Conservation (phyloP, 2,113 vertebrate species). For the Anoura caudifer region DNA sequence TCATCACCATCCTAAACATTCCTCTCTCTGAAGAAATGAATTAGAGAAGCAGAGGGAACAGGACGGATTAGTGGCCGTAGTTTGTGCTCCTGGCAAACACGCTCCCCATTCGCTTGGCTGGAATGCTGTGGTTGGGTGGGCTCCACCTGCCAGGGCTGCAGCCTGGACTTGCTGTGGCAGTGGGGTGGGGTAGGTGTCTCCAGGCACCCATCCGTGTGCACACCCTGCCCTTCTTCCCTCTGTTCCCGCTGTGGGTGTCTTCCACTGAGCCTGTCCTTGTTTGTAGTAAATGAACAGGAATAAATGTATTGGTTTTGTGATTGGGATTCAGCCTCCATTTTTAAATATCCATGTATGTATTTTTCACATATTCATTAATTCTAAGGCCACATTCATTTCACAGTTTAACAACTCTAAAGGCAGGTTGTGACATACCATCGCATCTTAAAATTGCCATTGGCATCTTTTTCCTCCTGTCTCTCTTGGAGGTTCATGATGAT, state of each 20-base stretch:
- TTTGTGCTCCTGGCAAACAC: background rate
- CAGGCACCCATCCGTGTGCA: background rate
- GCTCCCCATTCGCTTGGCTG: background rate
- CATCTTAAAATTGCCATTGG: background rate
- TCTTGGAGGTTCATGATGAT: background rate
- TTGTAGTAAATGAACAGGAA: background rate
- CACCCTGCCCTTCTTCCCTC: background rate
- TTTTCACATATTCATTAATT: conserved; percentile 6
- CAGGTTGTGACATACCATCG: background rate
- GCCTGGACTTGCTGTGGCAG: background rate
- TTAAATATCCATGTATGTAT: background rate
- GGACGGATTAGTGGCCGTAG: background rate
- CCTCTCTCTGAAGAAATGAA: background rate
- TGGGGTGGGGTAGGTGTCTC: background rate
- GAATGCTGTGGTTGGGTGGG: background rate
- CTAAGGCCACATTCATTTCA: background rate
- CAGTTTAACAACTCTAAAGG: conserved; percentile 1
- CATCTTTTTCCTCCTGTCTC: background rate
- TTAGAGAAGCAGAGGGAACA: background rate
- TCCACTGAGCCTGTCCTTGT: background rate
- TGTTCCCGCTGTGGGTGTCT: background rate
- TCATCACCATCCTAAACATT: background rate
- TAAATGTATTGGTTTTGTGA: background rate
- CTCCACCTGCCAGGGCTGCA: background rate
- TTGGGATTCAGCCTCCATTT: background rate